Percentiles rank a stretch among this genome's conserved stretches.
These are phyloP conservation scores for Dolichopus griseipennis DNA, from an alignment of 2,888 invertebrate species.

Conservation along the genomic window DNA sequence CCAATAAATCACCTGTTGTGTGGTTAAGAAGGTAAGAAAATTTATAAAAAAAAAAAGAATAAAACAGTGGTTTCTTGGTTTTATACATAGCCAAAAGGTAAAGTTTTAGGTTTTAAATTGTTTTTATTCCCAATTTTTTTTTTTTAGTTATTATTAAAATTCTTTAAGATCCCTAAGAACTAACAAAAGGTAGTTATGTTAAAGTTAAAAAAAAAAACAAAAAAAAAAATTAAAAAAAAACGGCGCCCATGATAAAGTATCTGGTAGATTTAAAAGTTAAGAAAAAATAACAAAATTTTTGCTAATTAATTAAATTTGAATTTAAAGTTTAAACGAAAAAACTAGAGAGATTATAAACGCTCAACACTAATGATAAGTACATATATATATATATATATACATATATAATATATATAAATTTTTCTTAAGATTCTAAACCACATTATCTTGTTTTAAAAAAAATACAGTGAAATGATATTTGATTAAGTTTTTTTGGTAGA, in stretches of 20 bases:
- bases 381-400: too few species aligned
- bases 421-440: too few species aligned
- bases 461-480: too few species aligned
- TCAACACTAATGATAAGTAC: neutral
- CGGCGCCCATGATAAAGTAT: slow-evolving; percentile 4
- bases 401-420: too few species aligned
- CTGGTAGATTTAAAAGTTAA: neutral
- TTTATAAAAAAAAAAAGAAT: too few species aligned
- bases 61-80: neutral
- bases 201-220: neutral
- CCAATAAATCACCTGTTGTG: slow-evolving; percentile 6
- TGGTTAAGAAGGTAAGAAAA: neutral
- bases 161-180: too few species aligned
- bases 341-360: neutral
- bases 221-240: neutral
- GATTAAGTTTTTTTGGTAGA: too few species aligned
- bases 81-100: neutral
- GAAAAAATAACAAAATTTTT: neutral
- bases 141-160: neutral
- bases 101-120: neutral
- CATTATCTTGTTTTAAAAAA: too few species aligned
- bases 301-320: neutral
- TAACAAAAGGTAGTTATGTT: too few species aligned
- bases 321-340: neutral
- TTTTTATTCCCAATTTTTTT: neutral